Evolutionary conservation across 1,140 invertebrate species (phyloP), one percentile per base, ranked within the genome.

Genomic region (Polypedilum pembai): DNA sequence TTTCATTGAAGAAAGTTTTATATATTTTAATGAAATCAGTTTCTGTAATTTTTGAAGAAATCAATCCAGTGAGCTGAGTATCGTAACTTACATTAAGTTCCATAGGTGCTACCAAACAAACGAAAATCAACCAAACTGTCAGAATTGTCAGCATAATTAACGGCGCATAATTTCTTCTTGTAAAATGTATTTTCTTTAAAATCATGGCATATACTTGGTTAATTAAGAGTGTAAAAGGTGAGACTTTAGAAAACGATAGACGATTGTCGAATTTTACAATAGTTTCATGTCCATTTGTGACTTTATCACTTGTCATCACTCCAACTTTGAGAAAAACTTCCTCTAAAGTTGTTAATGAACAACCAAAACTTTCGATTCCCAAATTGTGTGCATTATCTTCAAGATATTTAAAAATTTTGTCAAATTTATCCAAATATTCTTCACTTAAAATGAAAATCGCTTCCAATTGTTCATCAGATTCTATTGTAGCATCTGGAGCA

Each of bases 261-360:
- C 40, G 10, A 8, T 73, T 12, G 7, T 18, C 33, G 7, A 73
- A 10, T 33, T 73, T 21, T 3, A 73, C 15, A 10, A 24, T 40
- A 40, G n/a, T 40, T n/a, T 41, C 73, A 40, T 40, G 65, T 33
- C 24, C 24, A 69, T 74, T 74, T 76, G 63, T 75, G 76, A 10
- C 77, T 77, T 0, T 79, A 80, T 56, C 80, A 78, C 18, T 79
- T 79, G 3, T 77, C 76, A 10, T 79, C 76, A 63, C 45, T n/a
- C n/a, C 45, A 20, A 21, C 24, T 45, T 87, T 91, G 33, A 95
- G 82, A 82, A 95, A 95, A 8, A 95, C 93, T 84, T 96, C 92
- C 82, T 96, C 94, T 78, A 96, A 86, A 0, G 94, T 95, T n/a
- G 93, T 93, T 21, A 93, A 86, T 0, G 91, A 91, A 12, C 94